These are phyloP conservation scores for Archaeoteleia sp. DNA, from an alignment of 2,888 invertebrate genomes.

Conservation along the genomic window DNA sequence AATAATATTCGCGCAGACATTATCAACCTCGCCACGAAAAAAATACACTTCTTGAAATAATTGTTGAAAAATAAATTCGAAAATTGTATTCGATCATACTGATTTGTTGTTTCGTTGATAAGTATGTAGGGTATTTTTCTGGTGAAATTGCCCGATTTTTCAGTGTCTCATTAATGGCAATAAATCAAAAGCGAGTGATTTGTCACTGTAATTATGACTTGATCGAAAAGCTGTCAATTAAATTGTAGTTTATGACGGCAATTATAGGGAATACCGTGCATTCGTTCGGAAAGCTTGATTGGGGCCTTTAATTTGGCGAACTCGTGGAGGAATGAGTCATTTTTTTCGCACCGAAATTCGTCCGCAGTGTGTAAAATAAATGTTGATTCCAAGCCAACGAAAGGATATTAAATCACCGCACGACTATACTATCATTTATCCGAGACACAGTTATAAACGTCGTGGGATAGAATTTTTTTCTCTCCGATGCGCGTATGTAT, in stretches of 20 bases:
- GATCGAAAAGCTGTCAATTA: slow-evolving; percentile 16
- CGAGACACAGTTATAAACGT: slow-evolving; percentile 52
- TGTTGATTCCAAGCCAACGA: slow-evolving; percentile 50
- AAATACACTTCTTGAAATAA: too few relatives aligned
- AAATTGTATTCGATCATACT: too few relatives aligned
- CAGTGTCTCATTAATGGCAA: slow-evolving; percentile 3
- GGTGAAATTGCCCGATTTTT: slow-evolving; percentile 1
- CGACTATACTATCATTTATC: slow-evolving; percentile 48
- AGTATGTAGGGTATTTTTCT: too few relatives aligned
- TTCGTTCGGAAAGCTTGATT: too few relatives aligned
- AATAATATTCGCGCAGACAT: not conserved
- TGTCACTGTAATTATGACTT: slow-evolving; percentile 1
- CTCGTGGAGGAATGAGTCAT: too few relatives aligned
- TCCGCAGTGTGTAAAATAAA: slow-evolving; percentile 36
- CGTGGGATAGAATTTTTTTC: slow-evolving; percentile 49
- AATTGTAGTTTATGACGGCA: slow-evolving; percentile 2
- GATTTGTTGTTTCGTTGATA: too few relatives aligned
- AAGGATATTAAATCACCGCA: slow-evolving; percentile 50
- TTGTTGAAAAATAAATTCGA: too few relatives aligned
- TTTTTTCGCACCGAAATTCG: slow-evolving; percentile 23
- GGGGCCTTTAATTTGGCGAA: too few relatives aligned
- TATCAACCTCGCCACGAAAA: too few relatives aligned
- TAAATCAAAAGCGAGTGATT: slow-evolving; percentile 10
- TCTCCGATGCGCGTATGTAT: slow-evolving; percentile 21
- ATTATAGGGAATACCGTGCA: slow-evolving; percentile 1